Base-by-base conservation (phyloP, 2,113 vertebrate genomes). In the Chlorodrepanis virens region DNA sequence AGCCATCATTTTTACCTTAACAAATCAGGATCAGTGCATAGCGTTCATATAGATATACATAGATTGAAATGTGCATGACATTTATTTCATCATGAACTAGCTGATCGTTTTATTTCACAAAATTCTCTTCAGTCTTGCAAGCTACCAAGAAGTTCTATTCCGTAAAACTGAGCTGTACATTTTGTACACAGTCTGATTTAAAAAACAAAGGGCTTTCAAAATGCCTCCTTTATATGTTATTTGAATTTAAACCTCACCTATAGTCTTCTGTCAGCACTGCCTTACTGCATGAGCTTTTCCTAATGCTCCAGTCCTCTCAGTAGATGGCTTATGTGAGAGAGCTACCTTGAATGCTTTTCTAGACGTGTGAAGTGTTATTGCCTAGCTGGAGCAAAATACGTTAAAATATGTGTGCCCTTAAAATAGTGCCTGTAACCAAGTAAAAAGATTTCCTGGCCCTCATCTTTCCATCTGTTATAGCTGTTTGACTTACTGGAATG, bases 261-360 rank as follows among this genome's bases (percentile, higher is more conserved):
- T 49, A 70, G n/a, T 76, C 39, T 86, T 87, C 83, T 94, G 79
- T 93, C 72, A 89, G 81, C 74, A 52, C n/a, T 88, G 63, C 93
- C 69, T 95, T 96, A 86, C 83, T 98, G 98, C 97, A 98, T 98
- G 98, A 98, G 92, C 97, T 97, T 97, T 96, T 95, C 72, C 74
- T 96, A 87, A 87, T 97, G 76, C 61, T 96, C 68, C 47, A 74
- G 1, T 71, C 50, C 84, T 95, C 74, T 70, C n/a, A 50, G 74
- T 93, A 96, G 83, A 81, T 93, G 90, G 72, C 95, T 94, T 97
- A 81, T 4, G 2, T 95, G 59, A 94, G 80, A 97, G 69, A 93
- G 56, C 82, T 94, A 56, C 53, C 71, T 83, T 90, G 92, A 97
- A 85, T 93, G 93, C 93, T 96, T 89, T 83, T 59, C 33, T 85